phyloP scores from a whole-genome alignment of 2,888 invertebrate genomes.

The Cheilosia soror region DNA sequence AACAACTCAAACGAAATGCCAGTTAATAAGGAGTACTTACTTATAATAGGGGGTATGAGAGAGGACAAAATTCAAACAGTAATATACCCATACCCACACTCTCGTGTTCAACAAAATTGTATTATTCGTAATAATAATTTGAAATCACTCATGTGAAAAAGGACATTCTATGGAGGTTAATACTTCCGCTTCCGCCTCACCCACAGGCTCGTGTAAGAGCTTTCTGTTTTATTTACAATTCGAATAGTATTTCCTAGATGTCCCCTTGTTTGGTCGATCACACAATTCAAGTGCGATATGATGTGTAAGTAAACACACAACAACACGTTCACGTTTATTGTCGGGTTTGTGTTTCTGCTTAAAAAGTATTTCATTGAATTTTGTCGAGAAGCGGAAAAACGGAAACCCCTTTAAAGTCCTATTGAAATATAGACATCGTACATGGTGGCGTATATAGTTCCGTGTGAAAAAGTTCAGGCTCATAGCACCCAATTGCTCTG shows the following conservation, averaged over 20 bases:
- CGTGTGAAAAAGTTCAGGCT: constrained; percentile 52
- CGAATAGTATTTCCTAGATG: constrained; percentile 59
- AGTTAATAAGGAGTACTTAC: constrained; percentile 16
- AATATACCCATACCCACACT: background rate
- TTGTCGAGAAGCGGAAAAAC: constrained; percentile 3
- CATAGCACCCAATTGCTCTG: constrained; percentile 2
- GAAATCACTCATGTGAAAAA: constrained; percentile 57
- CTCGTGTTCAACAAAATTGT: constrained; percentile 32
- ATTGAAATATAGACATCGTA: constrained; percentile 37
- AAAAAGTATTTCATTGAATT: constrained; percentile 50
- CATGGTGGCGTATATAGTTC: background rate
- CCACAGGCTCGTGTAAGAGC: background rate
- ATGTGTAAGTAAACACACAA: constrained; percentile 64
- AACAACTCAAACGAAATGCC: constrained; percentile 22
- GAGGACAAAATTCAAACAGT: constrained; percentile 22
- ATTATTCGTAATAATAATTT: constrained; percentile 59
- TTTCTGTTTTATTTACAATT: constrained; percentile 47
- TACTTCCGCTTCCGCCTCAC: constrained; percentile 17
- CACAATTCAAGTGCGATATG: constrained; percentile 57
- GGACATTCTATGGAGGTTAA: constrained; percentile 58
- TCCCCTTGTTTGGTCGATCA: constrained; percentile 54
- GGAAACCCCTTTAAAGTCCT: constrained; percentile 46
- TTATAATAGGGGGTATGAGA: background rate
- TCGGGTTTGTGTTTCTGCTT: constrained; percentile 27
- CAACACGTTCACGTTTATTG: background rate